Conservation (phyloP, 2,113 vertebrate genomes). For the Chionomys nivalis region DNA sequence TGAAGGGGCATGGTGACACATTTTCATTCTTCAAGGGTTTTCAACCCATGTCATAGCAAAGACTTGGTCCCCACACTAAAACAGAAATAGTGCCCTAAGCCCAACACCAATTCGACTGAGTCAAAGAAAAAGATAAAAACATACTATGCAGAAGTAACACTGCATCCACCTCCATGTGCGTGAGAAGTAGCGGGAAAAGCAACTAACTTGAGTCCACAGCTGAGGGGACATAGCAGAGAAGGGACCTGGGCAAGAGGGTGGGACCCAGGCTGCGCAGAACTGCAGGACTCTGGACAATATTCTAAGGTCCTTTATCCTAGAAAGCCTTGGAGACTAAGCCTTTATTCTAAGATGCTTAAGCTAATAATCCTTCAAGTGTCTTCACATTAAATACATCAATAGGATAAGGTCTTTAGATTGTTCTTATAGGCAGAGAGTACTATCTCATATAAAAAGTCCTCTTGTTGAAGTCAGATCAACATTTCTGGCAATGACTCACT, state of each 20-base stretch:
- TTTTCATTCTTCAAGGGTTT: neutral
- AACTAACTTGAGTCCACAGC: neutral
- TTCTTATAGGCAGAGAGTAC: neutral
- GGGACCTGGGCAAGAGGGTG: neutral
- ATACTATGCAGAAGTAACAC: neutral
- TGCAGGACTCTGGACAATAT: neutral
- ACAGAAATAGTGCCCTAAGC: neutral
- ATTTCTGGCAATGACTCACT: neutral
- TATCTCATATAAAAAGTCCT: neutral
- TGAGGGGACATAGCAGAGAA: neutral
- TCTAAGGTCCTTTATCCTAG: neutral
- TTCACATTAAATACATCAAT: neutral
- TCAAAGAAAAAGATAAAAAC: neutral
- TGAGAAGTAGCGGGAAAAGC: neutral
- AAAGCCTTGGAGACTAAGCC: neutral
- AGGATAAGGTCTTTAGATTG: neutral
- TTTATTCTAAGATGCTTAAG: neutral
- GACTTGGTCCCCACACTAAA: conserved; percentile 25
- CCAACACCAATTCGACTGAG: neutral
- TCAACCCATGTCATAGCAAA: neutral
- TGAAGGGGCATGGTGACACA: neutral
- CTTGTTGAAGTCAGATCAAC: neutral
- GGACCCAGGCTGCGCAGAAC: neutral
- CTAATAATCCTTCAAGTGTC: neutral
- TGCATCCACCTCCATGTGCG: too few relatives aligned